Percentiles rank a stretch among this genome's conserved stretches.
These are phyloP conservation scores for Cyphomyrus discorhynchus DNA, from an alignment of 2,113 vertebrate genomes.

Conservation along the genomic window DNA sequence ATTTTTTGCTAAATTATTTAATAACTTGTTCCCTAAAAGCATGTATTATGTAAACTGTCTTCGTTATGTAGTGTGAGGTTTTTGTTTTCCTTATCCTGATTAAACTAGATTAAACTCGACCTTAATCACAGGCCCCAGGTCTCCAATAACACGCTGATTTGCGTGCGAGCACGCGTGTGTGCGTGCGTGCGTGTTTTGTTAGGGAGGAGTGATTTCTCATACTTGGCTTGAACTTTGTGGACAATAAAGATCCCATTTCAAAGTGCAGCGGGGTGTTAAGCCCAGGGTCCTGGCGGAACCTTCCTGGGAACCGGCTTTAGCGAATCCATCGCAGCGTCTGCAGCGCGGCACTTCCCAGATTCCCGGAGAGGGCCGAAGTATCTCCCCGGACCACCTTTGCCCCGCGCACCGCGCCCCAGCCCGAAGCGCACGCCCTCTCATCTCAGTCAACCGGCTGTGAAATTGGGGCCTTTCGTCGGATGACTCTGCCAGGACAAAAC, in stretches of 20 bases:
- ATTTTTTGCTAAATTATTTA: background rate
- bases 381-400: background rate
- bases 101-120: conserved; percentile 47
- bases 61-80: conserved; percentile 46
- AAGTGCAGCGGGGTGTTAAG: conserved; percentile 74
- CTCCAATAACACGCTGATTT: conserved; percentile 25
- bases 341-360: conserved; percentile 10
- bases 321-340: conserved; percentile 26
- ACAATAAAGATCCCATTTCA: conserved; percentile 79
- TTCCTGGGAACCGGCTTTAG: conserved; percentile 39
- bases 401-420: background rate
- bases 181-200: conserved; percentile 58
- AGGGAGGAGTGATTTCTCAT: conserved; percentile 69
- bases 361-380: background rate
- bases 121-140: conserved; percentile 33
- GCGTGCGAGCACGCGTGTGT: conserved; percentile 24
- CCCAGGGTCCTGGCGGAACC: conserved; percentile 63
- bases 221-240: conserved; percentile 69
- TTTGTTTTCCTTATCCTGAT: conserved; percentile 37
- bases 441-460: background rate
- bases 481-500: background rate
- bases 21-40: background rate
- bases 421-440: background rate
- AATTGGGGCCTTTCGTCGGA: background rate
- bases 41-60: background rate